These are phyloP conservation scores for Pachydiplax longipennis DNA, from an alignment of 2,888 invertebrate species.

Conservation along the genomic window DNA sequence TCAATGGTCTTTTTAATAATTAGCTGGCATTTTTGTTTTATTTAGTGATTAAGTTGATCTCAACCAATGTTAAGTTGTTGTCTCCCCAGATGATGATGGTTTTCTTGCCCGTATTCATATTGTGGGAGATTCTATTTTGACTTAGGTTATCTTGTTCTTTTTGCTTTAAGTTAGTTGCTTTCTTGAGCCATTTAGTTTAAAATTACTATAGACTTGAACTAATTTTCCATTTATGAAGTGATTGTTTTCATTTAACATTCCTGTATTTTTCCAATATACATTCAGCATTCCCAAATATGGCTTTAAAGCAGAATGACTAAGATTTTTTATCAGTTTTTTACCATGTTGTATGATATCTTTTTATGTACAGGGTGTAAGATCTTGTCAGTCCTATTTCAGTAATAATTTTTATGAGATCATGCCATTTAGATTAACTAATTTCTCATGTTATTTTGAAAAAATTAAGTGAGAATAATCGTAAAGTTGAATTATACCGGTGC, in stretches of 20 bases:
- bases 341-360: not conserved
- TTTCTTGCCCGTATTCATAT: not conserved
- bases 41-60: not conserved
- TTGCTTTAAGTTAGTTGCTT: not conserved
- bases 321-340: not conserved
- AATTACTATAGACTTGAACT: not conserved
- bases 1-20: not conserved
- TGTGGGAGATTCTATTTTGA: not conserved
- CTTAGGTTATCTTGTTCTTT: not conserved
- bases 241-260: not conserved
- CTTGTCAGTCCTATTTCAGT: not conserved
- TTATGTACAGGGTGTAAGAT: not conserved
- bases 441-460: not conserved
- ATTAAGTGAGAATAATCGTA: not conserved
- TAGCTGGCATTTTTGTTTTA: not conserved
- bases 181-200: not conserved
- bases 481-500: not conserved
- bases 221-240: not conserved
- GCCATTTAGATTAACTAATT: not conserved
- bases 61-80: not conserved
- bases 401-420: not conserved
- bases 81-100: not conserved
- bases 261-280: not conserved
- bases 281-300: not conserved
- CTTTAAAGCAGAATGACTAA: not conserved